These are phyloP conservation scores for Rotaria macrura DNA, from an alignment of 2,888 invertebrate genomes.

Conservation along the genomic window DNA sequence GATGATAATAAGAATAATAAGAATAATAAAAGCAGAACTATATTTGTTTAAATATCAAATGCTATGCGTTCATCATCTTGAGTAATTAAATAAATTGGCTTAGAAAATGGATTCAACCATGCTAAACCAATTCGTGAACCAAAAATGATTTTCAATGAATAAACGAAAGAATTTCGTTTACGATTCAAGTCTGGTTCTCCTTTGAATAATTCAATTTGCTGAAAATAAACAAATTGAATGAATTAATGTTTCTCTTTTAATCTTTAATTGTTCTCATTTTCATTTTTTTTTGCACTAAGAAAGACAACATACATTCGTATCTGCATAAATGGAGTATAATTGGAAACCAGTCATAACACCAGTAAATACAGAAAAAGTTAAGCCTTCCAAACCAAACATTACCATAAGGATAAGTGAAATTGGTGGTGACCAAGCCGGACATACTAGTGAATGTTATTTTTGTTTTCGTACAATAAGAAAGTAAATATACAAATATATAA, in stretches of 20 bases:
- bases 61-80: background rate
- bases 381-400: slow-evolving; percentile 72
- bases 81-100: background rate
- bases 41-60: background rate
- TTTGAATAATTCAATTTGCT: background rate
- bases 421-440: slow-evolving; percentile 82
- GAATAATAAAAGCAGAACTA: background rate
- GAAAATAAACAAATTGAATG: background rate
- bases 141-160: background rate
- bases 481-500: slow-evolving; percentile 19
- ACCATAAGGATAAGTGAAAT: slow-evolving; percentile 81
- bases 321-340: slow-evolving; percentile 89
- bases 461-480: slow-evolving; percentile 33
- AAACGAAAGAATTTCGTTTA: background rate
- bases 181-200: background rate
- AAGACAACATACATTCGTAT: slow-evolving; percentile 62
- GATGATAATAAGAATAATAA: no score
- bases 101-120: background rate
- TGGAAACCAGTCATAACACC: slow-evolving; percentile 93
- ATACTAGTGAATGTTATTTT: slow-evolving; percentile 56
- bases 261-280: no score
- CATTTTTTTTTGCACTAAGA: no score
- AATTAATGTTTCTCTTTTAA: no score
- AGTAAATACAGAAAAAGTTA: slow-evolving; percentile 92
- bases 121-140: background rate